Evolutionary conservation across 2,797 vertebrate species (phyloP).

Genomic region (Dryobates pubescens): DNA sequence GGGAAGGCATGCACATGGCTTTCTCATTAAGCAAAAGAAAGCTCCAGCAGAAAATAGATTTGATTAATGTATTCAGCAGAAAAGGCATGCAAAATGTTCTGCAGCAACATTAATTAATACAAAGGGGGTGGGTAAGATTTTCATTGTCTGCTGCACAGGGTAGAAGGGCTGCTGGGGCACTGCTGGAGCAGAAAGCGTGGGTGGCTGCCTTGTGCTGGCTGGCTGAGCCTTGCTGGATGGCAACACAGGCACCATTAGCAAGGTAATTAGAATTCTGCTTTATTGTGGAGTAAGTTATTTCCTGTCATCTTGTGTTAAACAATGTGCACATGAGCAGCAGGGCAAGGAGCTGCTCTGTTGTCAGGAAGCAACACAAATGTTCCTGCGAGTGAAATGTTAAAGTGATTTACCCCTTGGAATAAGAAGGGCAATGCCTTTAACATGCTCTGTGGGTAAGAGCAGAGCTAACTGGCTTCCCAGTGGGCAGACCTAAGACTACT

Average conservation of each 20-base stretch:
- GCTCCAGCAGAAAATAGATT: constrained; percentile 1
- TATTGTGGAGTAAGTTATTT: not conserved
- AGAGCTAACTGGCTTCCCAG: not conserved
- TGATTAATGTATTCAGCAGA: constrained; percentile 7
- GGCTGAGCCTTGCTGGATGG: not conserved
- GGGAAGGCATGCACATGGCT: not conserved
- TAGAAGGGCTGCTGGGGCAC: not conserved
- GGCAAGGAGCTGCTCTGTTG: not conserved
- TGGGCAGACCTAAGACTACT: not conserved
- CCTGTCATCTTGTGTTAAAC: not conserved
- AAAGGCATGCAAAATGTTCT: not conserved
- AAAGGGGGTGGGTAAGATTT: not conserved
- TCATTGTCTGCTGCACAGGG: not conserved
- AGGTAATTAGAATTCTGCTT: constrained; percentile 1
- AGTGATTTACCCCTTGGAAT: not conserved
- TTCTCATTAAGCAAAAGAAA: constrained; percentile 14
- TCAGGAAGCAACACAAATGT: not conserved
- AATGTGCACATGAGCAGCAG: not conserved
- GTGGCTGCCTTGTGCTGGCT: not conserved
- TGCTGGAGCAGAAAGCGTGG: not conserved
- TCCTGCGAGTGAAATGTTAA: not conserved
- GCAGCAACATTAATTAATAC: constrained; percentile 19
- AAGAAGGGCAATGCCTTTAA: not conserved
- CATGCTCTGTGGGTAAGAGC: not conserved
- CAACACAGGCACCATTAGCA: not conserved